These are phyloP conservation scores for Zoanthus solanderi DNA, from an alignment of 92 coral and sea anemone species.

Conservation along the genomic window DNA sequence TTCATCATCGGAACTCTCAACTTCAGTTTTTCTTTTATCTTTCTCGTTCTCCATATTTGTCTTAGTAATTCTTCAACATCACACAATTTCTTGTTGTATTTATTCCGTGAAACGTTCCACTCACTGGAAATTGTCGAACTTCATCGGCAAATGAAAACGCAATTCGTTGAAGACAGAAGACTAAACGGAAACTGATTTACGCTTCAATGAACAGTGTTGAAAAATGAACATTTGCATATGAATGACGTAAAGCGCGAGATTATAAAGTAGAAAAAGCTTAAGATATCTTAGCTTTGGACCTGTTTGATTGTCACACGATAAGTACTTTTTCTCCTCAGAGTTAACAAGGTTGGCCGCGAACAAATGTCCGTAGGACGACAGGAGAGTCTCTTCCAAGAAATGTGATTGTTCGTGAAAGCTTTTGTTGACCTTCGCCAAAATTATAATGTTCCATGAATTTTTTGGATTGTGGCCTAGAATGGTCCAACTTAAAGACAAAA, in stretches of 20 bases:
- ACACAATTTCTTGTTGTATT: background rate
- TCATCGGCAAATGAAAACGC: background rate
- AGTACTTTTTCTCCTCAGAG: background rate
- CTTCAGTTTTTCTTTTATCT: background rate
- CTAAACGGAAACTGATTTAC: background rate
- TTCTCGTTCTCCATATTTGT: background rate
- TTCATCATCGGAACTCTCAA: background rate
- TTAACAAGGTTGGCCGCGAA: too few species aligned
- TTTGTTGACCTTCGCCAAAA: too few species aligned
- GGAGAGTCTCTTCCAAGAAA: too few species aligned
- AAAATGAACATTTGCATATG: background rate
- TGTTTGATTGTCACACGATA: background rate
- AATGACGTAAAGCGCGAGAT: background rate
- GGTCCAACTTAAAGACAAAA: too few species aligned
- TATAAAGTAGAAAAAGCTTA: background rate
- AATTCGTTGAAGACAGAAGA: background rate
- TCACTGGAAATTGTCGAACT: background rate
- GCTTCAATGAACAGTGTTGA: background rate
- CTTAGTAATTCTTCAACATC: background rate
- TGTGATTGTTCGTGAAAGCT: too few species aligned
- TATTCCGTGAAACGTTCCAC: background rate
- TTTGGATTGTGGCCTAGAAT: too few species aligned
- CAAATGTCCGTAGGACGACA: too few species aligned
- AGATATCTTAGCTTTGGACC: background rate
- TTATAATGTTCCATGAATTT: too few species aligned